Evolutionary conservation across 2,113 vertebrate genomes (phyloP).

Genomic region (Thomomys bottae): DNA sequence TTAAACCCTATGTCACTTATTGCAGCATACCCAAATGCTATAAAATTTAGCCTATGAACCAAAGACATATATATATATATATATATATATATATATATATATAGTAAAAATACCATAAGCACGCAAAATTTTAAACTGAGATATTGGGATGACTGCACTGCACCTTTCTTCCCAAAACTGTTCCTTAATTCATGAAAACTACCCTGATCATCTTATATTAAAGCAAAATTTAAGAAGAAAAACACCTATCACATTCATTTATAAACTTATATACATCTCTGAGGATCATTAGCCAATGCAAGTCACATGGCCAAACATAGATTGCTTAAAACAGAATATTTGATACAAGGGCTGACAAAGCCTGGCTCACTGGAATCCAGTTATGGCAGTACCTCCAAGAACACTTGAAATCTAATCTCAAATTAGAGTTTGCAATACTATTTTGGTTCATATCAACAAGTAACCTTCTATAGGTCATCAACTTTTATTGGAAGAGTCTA

Average conservation of each 20-base stretch:
- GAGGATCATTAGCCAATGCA: background rate
- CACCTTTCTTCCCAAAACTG: background rate
- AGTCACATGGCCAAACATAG: background rate
- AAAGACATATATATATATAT: no score
- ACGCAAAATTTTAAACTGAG: background rate
- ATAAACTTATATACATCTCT: background rate
- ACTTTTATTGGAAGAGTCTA: background rate
- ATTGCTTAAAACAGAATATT: background rate
- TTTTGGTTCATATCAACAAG: background rate
- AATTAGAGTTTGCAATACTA: background rate
- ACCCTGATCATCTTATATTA: background rate
- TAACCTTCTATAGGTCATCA: background rate
- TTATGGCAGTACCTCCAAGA: background rate
- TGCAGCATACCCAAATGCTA: background rate
- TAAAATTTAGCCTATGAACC: background rate
- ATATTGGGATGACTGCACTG: background rate
- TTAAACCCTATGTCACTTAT: background rate
- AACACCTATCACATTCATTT: background rate
- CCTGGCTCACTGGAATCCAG: background rate
- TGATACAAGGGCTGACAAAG: background rate
- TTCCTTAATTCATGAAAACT: background rate
- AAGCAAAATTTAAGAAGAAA: background rate
- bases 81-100: no score
- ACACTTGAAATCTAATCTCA: background rate
- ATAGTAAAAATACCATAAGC: background rate